Evolutionary conservation across 2,888 invertebrate species (phyloP).

Genomic region (Sisyra terminalis): DNA sequence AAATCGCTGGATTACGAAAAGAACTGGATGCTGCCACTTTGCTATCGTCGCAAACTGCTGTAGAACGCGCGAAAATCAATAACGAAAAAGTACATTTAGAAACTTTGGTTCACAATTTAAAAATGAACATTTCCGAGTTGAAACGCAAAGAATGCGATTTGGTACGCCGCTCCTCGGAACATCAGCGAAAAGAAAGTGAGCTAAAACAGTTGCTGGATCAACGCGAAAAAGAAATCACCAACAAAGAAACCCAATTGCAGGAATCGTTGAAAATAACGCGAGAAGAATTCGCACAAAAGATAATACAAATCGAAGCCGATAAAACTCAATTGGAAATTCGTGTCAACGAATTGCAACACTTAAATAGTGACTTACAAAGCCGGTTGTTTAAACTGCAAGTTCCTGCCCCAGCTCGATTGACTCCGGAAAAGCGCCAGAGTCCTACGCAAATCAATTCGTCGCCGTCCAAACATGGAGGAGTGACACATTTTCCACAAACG

Average conservation of each 20-base stretch:
- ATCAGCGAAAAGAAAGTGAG: slow-evolving; percentile 10
- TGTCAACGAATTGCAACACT: slow-evolving; percentile 24
- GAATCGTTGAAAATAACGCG: slow-evolving; percentile 18
- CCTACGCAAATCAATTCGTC: slow-evolving; percentile 10
- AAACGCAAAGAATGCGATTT: slow-evolving; percentile 24
- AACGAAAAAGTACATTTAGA: slow-evolving; percentile 53
- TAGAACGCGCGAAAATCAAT: slow-evolving; percentile 55
- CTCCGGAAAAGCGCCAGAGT: slow-evolving; percentile 14
- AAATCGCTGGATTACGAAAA: slow-evolving; percentile 39
- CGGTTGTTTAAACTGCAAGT: slow-evolving; percentile 20
- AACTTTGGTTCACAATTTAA: slow-evolving; percentile 38
- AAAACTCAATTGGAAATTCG: slow-evolving; percentile 7
- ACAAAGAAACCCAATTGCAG: slow-evolving; percentile 20
- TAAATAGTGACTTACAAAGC: slow-evolving; percentile 24
- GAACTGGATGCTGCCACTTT: slow-evolving; percentile 55
- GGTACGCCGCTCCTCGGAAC: slow-evolving; percentile 15
- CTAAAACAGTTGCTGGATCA: slow-evolving; percentile 15
- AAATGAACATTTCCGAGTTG: slow-evolving; percentile 31
- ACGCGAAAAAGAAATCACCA: slow-evolving; percentile 19
- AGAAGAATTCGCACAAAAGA: slow-evolving; percentile 14
- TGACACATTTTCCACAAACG: slow-evolving; percentile 6
- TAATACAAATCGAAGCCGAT: slow-evolving; percentile 15
- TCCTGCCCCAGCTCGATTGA: slow-evolving; percentile 12
- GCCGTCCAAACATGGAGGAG: not conserved
- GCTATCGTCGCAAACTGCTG: slow-evolving; percentile 54